These are phyloP conservation scores for Cantharis rustica DNA, from an alignment of 2,888 invertebrate genomes.

Conservation along the genomic window DNA sequence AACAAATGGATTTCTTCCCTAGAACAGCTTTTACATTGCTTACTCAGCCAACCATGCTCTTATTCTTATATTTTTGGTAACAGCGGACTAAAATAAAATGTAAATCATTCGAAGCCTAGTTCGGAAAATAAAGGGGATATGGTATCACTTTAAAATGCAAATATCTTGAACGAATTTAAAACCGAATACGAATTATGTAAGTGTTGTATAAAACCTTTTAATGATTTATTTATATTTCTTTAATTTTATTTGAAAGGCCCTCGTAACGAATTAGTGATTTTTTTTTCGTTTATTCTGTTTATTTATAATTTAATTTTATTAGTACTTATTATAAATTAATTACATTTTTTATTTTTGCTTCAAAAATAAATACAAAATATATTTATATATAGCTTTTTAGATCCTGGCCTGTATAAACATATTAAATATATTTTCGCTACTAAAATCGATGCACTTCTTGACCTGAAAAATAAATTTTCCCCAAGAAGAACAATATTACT, in stretches of 20 bases:
- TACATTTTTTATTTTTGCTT: neutral
- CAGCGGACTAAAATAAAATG: neutral
- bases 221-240: neutral
- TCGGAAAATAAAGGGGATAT: neutral
- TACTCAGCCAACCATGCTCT: neutral
- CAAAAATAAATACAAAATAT: neutral
- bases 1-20: neutral
- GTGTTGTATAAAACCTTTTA: neutral
- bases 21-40: neutral
- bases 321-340: neutral
- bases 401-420: neutral
- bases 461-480: neutral
- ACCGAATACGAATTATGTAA: neutral
- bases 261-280: neutral
- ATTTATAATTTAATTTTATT: neutral
- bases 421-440: neutral
- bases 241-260: neutral
- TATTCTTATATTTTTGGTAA: neutral
- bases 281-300: neutral
- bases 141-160: neutral
- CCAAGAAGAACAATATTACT: neutral
- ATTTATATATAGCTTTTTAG: neutral
- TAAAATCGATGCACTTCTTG: neutral
- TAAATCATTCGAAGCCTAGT: neutral
- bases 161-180: neutral